A percentile compares a stretch with the other conserved stretches of the same genome.
These are phyloP conservation scores for Caenorhabditis sinica DNA, from an alignment of 2,888 invertebrate genomes.

Conservation along the genomic window DNA sequence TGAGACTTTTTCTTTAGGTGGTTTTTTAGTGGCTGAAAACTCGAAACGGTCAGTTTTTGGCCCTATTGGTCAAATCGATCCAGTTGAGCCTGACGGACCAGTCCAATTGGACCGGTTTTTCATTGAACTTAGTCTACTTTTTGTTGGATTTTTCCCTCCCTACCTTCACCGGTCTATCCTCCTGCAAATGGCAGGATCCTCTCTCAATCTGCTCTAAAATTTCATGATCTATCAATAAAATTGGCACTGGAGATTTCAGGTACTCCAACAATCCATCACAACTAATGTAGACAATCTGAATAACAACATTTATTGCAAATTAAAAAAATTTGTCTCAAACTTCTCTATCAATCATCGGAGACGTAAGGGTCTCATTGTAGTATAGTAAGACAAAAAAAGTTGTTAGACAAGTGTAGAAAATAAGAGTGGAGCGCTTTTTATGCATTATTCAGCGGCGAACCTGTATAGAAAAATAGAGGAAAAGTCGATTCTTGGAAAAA, in stretches of 20 bases:
- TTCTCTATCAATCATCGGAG: not conserved
- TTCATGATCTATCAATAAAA: conserved; percentile 27
- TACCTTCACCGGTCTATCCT: conserved; percentile 19
- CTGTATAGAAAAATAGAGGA: no score
- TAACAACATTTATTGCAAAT: not conserved
- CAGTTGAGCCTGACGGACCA: no score
- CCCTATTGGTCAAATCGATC: no score
- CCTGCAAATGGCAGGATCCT: not conserved
- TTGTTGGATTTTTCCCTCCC: no score
- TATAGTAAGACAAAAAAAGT: not conserved
- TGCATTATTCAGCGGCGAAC: no score
- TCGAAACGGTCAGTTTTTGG: no score
- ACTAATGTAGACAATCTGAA: not conserved
- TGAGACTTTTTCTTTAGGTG: no score
- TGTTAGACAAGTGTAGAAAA: not conserved
- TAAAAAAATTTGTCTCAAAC: not conserved
- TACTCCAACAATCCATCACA: conserved; percentile 1
- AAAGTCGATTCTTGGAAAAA: not conserved
- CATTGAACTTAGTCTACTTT: no score
- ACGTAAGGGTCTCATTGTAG: conserved; percentile 4
- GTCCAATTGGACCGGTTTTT: no score
- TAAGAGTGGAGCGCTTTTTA: not conserved
- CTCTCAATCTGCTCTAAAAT: conserved; percentile 21
- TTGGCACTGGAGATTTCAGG: conserved; percentile 18
- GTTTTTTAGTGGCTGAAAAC: no score